Base-by-base conservation (phyloP, 2,888 invertebrate genomes). In the Rhingia campestris region DNA sequence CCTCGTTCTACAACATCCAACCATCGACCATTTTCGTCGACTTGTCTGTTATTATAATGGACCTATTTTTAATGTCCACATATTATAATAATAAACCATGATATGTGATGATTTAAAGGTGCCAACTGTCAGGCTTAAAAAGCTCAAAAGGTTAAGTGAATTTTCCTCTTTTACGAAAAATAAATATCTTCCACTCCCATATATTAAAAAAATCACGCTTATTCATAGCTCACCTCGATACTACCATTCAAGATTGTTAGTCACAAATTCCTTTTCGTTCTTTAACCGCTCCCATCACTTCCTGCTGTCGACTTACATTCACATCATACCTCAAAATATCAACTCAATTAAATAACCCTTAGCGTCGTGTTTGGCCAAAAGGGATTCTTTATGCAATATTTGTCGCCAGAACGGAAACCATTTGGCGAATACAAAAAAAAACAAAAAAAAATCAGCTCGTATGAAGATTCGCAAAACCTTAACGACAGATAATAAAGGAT, bases 391-490 rank as follows among this genome's bases (percentile, higher is more conserved):
- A 82, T 82, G 77, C 82, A 77, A 53, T 63, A 82, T 77, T 77
- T 77, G 82, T 82, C 82, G 82, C 14, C 77, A 73, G 72, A 82
- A 58, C 82, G 82, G 82, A 82, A 82, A 73, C 58, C 82, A 73
- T 73, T 77, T 73, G 67, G 61, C 72, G 49, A 82, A 70, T 33
- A 41, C 47, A 41, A 76, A 54, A 49, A 37, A 49, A 32, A 22
- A 41, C 72, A 54, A 49, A 37, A 49, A 32, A 22, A 39, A 75
- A 58, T 12, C 58, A 58, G 37, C 63, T 64, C 64, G 58, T 64
- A 66, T 70, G 69, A 51, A 59, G 59, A 53, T 80, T 66, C 37
- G 37, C 59, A 35, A 58, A 49, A 58, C 51, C 58, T 47, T 56
- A 54, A 59, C 53, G 45, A 74, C 47, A 61, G 67, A 73, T 47